These are phyloP conservation scores for Takifugu bimaculatus DNA, from an alignment of 2,113 vertebrate genomes.

Conservation along the genomic window DNA sequence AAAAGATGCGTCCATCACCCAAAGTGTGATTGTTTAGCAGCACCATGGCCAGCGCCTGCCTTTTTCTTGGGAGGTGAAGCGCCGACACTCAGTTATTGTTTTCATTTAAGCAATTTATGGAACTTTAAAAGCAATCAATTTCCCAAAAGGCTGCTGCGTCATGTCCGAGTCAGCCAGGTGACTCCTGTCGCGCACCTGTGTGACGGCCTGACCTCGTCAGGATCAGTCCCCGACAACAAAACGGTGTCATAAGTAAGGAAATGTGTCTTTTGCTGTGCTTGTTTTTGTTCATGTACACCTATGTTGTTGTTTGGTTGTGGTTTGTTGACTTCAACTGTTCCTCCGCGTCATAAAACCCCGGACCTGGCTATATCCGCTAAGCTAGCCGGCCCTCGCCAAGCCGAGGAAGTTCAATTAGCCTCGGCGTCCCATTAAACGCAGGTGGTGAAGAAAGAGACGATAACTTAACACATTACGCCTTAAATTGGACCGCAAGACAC, in stretches of 20 bases:
- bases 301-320: background rate
- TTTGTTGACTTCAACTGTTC: background rate
- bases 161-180: too few relatives aligned
- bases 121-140: constrained; percentile 2
- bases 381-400: too few relatives aligned
- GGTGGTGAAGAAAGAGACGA: too few relatives aligned
- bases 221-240: background rate
- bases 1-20: background rate
- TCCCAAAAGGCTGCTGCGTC: too few relatives aligned
- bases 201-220: constrained; percentile 14
- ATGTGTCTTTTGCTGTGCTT: background rate
- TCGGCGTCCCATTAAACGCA: too few relatives aligned
- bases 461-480: too few relatives aligned
- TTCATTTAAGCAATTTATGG: constrained; percentile 4
- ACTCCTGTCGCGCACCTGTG: background rate
- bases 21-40: constrained; percentile 21
- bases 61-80: background rate
- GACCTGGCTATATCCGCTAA: too few relatives aligned
- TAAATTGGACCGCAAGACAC: too few relatives aligned
- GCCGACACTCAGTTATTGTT: background rate
- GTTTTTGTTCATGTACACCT: background rate
- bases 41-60: constrained; percentile 59
- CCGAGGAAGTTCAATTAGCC: too few relatives aligned
- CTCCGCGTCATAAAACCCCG: too few relatives aligned
- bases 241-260: background rate